Conservation (phyloP, 2,113 vertebrate genomes). For the Vireo altiloquus region DNA sequence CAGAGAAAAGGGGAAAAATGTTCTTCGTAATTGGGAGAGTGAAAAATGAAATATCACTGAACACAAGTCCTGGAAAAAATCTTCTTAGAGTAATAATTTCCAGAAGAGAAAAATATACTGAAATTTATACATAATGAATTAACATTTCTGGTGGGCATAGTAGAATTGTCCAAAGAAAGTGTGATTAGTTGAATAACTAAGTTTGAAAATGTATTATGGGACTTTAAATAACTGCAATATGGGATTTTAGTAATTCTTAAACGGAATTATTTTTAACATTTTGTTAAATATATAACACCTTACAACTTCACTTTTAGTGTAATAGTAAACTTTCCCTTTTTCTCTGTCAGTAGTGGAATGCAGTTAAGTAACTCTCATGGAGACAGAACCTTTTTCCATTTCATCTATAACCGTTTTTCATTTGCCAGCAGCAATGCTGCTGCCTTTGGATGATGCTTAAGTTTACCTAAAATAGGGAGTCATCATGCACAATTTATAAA, state of each 20-base stretch:
- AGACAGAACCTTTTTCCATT: not conserved
- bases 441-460: not conserved
- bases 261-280: not conserved
- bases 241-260: too few relatives aligned
- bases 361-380: not conserved
- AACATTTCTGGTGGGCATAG: not conserved
- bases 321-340: not conserved
- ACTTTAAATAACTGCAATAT: too few relatives aligned
- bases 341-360: not conserved
- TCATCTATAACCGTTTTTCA: not conserved
- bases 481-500: not conserved
- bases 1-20: not conserved
- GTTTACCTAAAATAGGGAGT: not conserved
- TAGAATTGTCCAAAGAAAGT: not conserved
- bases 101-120: not conserved
- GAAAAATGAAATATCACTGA: not conserved
- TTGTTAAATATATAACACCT: not conserved
- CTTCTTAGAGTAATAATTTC: not conserved
- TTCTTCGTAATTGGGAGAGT: not conserved
- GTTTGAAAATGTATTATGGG: not conserved
- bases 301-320: not conserved
- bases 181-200: not conserved
- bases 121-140: not conserved
- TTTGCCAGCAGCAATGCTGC: not conserved
- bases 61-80: not conserved